Conservation (phyloP, 2,888 invertebrate species). For the Athalia rosae region DNA sequence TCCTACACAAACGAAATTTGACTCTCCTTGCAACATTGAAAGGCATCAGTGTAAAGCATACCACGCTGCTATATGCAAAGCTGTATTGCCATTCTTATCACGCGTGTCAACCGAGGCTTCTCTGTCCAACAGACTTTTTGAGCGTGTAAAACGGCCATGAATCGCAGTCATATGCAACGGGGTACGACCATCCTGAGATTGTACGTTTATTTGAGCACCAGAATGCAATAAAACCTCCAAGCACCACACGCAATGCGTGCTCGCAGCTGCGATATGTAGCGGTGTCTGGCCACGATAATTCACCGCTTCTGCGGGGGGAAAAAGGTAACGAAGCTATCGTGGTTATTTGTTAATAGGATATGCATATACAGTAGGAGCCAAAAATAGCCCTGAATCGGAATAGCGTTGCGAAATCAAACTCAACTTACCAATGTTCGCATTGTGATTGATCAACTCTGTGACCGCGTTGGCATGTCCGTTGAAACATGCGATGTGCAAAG, state of each 20-base stretch:
- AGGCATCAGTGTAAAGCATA: constrained; percentile 58
- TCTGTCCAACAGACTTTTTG: constrained; percentile 78
- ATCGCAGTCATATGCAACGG: constrained; percentile 82
- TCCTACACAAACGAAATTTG: no score
- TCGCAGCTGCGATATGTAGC: constrained; percentile 78
- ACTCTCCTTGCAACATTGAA: no score
- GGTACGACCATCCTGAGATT: constrained; percentile 78
- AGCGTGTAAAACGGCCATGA: constrained; percentile 79
- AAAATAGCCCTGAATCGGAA: background rate
- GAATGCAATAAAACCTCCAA: constrained; percentile 76
- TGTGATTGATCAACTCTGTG: constrained; percentile 74
- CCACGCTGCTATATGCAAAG: constrained; percentile 80
- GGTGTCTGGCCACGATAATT: constrained; percentile 79
- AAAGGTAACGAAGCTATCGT: background rate
- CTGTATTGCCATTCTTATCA: constrained; percentile 78
- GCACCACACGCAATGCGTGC: constrained; percentile 78
- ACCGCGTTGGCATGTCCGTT: constrained; percentile 78
- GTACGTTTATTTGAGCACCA: constrained; percentile 76
- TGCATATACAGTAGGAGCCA: background rate
- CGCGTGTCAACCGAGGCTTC: constrained; percentile 76
- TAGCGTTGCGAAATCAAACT: background rate
- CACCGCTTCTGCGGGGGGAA: constrained; percentile 68
- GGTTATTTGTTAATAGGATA: background rate
- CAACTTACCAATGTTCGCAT: constrained; percentile 73
- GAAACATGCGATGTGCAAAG: constrained; percentile 78